Percentiles rank a stretch among this genome's conserved stretches.
Evolutionary conservation across 2,113 vertebrate species (phyloP).

Genomic region (Percina caprodes): DNA sequence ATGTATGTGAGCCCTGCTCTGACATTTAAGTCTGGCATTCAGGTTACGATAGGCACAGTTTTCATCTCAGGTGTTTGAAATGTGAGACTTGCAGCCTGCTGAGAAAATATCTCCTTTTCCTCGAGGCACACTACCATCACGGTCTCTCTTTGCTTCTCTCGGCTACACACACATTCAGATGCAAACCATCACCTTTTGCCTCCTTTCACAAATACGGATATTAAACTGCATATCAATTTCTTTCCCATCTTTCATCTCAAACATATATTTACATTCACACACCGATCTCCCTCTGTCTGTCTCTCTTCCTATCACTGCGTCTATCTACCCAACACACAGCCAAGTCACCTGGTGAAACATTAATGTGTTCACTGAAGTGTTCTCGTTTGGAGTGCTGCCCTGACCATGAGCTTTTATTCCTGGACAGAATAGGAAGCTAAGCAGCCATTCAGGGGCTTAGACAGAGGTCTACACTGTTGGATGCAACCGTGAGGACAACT

Average conservation of each 20-base stretch:
- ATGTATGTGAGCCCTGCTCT: constrained; percentile 20
- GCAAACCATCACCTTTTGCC: constrained; percentile 46
- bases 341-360: constrained; percentile 71
- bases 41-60: constrained; percentile 29
- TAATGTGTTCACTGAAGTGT: constrained; percentile 71
- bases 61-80: constrained; percentile 58
- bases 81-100: constrained; percentile 43
- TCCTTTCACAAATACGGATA: constrained; percentile 70
- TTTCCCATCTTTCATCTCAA: constrained; percentile 57
- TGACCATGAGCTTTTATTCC: constrained; percentile 69
- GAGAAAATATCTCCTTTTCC: constrained; percentile 53
- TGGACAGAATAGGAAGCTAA: constrained; percentile 43
- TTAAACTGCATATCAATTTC: constrained; percentile 71
- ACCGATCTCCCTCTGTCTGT: background rate
- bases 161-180: constrained; percentile 47
- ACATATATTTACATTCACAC: constrained; percentile 50
- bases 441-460: constrained; percentile 46
- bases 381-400: constrained; percentile 71
- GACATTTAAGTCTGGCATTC: constrained; percentile 71
- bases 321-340: constrained; percentile 21
- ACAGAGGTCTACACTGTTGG: constrained; percentile 25
- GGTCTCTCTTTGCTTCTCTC: background rate
- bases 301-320: constrained; percentile 21
- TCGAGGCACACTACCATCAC: constrained; percentile 1
- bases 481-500: constrained; percentile 23